A percentile compares a stretch with the other conserved stretches of the same genome.
Conservation (phyloP, 2,113 vertebrate genomes). For the Phalacrocorax brasilianus region DNA sequence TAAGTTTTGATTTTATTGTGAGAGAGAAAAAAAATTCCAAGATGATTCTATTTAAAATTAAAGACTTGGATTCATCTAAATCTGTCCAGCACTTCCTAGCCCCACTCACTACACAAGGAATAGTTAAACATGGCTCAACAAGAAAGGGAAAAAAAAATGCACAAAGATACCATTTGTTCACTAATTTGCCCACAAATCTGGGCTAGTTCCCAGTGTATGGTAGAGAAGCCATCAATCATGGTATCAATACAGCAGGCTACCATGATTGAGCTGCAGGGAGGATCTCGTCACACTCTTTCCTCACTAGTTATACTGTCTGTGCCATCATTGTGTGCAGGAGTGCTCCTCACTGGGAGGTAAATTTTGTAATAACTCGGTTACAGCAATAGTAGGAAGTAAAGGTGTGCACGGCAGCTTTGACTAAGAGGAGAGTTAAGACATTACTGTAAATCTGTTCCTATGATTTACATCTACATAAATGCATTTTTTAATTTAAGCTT, state of each 20-base stretch:
- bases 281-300: not conserved
- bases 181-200: not conserved
- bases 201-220: not conserved
- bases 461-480: not conserved
- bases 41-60: not conserved
- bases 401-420: slow-evolving; percentile 36
- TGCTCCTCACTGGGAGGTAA: not conserved
- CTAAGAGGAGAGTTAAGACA: slow-evolving; percentile 21
- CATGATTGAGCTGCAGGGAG: not conserved
- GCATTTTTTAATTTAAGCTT: not conserved
- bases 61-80: not conserved
- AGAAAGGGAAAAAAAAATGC: not conserved
- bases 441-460: slow-evolving; percentile 17
- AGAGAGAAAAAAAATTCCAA: not conserved
- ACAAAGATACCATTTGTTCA: not conserved
- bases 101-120: not conserved
- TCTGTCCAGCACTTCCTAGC: not conserved
- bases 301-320: rapidly evolving
- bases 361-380: not conserved
- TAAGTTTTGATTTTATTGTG: not conserved
- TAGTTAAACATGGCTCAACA: not conserved
- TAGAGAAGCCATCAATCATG: not conserved
- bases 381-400: slow-evolving; percentile 2
- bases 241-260: rapidly evolving
- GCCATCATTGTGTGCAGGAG: rapidly evolving